These are phyloP conservation scores for Macropus fuliginosus DNA, from an alignment of 2,797 vertebrate species.

Conservation along the genomic window DNA sequence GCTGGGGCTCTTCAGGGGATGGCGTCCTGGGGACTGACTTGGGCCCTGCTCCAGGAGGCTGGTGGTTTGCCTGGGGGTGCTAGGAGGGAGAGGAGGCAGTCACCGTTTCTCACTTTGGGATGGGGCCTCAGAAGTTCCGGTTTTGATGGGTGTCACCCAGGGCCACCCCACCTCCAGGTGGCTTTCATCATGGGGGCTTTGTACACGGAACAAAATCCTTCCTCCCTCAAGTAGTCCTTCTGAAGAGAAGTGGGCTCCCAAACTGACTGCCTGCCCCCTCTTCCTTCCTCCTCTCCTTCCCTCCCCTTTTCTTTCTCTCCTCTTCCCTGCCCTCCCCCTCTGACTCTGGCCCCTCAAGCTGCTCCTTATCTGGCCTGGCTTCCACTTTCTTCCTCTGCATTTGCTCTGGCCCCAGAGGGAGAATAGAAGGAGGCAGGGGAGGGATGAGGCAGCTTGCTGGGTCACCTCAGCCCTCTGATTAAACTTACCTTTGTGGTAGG, in stretches of 20 bases:
- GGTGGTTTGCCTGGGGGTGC: slow-evolving; percentile 68
- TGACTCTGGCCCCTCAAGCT: background rate
- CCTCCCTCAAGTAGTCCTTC: too few species aligned
- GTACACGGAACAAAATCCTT: background rate
- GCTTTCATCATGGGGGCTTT: too few species aligned
- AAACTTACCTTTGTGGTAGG: background rate
- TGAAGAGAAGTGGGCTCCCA: too few species aligned
- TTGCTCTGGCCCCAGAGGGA: background rate
- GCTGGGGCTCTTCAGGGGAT: slow-evolving; percentile 54
- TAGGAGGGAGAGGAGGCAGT: background rate
- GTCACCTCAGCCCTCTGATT: background rate
- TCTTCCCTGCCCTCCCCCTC: background rate
- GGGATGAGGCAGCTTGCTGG: background rate
- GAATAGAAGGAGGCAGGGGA: too few species aligned
- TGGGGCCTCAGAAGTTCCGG: too few species aligned
- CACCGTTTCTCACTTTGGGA: background rate
- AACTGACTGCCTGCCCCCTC: too few species aligned
- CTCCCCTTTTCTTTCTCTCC: too few species aligned
- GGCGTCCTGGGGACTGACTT: slow-evolving; percentile 53
- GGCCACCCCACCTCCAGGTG: too few species aligned
- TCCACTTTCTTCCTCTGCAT: background rate
- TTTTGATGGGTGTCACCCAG: too few species aligned
- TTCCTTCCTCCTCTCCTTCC: too few species aligned
- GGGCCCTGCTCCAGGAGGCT: slow-evolving; percentile 58
- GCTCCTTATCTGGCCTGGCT: background rate